Percentiles rank a stretch among this genome's conserved stretches.
Evolutionary conservation across 2,888 invertebrate species (phyloP).

Genomic region (Dichetophora obliterata): DNA sequence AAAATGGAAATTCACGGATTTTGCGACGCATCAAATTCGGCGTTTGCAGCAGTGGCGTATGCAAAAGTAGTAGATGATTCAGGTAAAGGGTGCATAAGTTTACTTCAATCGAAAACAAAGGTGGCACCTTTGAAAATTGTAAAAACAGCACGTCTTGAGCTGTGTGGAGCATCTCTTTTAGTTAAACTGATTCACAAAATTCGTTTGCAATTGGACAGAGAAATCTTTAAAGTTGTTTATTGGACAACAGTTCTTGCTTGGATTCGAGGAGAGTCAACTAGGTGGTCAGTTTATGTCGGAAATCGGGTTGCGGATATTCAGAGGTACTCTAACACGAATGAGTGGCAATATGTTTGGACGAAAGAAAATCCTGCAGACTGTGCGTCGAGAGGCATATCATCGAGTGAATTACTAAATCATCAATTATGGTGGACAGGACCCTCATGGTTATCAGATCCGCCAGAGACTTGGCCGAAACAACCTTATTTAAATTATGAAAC

Average conservation of each 20-base stretch:
- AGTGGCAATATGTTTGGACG: constrained; percentile 8
- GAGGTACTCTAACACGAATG: neutral
- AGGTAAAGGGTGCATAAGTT: neutral
- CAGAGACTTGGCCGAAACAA: neutral
- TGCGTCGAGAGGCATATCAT: constrained; percentile 29
- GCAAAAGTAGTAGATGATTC: neutral
- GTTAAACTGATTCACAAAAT: constrained; percentile 19
- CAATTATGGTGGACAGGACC: too few species aligned
- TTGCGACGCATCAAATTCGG: constrained; percentile 27
- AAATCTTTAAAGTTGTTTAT: too few species aligned
- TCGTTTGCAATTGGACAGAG: constrained; percentile 39
- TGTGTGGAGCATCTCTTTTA: constrained; percentile 31
- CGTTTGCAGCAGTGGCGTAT: constrained; percentile 41
- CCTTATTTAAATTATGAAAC: too few species aligned
- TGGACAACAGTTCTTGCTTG: constrained; percentile 39
- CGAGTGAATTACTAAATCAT: too few species aligned
- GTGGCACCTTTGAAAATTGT: constrained; percentile 29
- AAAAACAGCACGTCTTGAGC: constrained; percentile 25
- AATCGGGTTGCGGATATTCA: constrained; percentile 26
- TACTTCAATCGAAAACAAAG: constrained; percentile 35
- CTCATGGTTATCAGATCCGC: neutral
- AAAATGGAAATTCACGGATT: constrained; percentile 39
- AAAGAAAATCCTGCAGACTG: constrained; percentile 39
- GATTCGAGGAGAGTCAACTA: constrained; percentile 33
- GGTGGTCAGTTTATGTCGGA: constrained; percentile 27